Percentiles rank a stretch among this genome's conserved stretches.
These are phyloP conservation scores for Dendrolimus pini DNA, from an alignment of 2,888 invertebrate species.

Conservation along the genomic window DNA sequence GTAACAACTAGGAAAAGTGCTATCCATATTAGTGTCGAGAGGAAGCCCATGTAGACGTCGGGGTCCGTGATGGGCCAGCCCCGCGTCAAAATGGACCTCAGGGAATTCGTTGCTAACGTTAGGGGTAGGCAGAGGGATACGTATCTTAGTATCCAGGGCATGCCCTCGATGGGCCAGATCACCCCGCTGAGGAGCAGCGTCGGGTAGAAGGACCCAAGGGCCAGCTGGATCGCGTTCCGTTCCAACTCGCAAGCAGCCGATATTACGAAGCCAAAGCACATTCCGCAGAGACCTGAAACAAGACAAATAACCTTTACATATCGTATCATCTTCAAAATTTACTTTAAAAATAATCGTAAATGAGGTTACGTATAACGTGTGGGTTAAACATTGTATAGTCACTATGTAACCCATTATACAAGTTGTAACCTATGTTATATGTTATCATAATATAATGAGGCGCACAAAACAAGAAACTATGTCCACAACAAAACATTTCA, in stretches of 20 bases:
- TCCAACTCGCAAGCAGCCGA: slow-evolving; percentile 95
- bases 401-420: too few relatives aligned
- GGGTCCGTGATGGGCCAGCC: slow-evolving; percentile 90
- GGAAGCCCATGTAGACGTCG: slow-evolving; percentile 91
- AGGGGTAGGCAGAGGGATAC: slow-evolving; percentile 90
- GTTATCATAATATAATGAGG: too few relatives aligned
- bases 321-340: too few relatives aligned
- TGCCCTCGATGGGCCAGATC: slow-evolving; percentile 97
- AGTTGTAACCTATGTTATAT: too few relatives aligned
- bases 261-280: slow-evolving; percentile 97
- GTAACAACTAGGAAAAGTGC: slow-evolving; percentile 87
- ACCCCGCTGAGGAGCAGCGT: slow-evolving; percentile 94
- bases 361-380: too few relatives aligned
- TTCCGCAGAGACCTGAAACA: slow-evolving; percentile 86
- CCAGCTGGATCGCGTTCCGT: slow-evolving; percentile 93
- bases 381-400: too few relatives aligned
- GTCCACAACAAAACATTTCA: too few relatives aligned
- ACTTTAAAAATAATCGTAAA: too few relatives aligned
- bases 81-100: slow-evolving; percentile 90
- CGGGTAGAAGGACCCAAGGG: slow-evolving; percentile 96
- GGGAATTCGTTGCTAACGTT: slow-evolving; percentile 94
- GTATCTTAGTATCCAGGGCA: slow-evolving; percentile 90
- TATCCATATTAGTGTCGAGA: slow-evolving; percentile 92
- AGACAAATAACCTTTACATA: neutral
- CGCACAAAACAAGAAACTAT: too few relatives aligned